These are phyloP conservation scores for Epinephelus malabaricus DNA, from an alignment of 2,797 vertebrate species.

Conservation along the genomic window DNA sequence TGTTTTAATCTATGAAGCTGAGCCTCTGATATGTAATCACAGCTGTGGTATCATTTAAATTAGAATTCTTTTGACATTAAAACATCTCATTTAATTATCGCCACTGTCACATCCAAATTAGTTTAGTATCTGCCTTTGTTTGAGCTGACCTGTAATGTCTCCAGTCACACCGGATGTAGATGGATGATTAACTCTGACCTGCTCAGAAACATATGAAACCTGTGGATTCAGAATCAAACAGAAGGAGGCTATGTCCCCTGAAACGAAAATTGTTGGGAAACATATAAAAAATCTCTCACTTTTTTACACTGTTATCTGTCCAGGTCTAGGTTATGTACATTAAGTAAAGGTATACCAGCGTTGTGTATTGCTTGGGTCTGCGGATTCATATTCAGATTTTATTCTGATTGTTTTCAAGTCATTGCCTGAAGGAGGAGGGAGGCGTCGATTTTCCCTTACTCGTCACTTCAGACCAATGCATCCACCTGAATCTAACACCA, in stretches of 20 bases:
- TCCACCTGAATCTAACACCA: too few relatives aligned
- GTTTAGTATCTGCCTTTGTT: conserved; percentile 30
- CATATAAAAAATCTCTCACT: neutral
- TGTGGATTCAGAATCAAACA: neutral
- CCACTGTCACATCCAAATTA: conserved; percentile 33
- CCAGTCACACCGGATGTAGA: conserved; percentile 3
- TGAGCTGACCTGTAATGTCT: conserved; percentile 14
- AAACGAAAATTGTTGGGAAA: neutral
- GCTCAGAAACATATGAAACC: neutral
- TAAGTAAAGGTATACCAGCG: too few relatives aligned
- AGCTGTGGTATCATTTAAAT: conserved; percentile 73
- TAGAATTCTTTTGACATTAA: conserved; percentile 65
- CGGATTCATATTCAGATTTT: too few relatives aligned
- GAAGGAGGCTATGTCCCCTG: neutral
- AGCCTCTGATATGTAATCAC: conserved; percentile 81
- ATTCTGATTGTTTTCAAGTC: too few relatives aligned
- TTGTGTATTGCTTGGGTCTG: too few relatives aligned
- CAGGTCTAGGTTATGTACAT: conserved; percentile 28
- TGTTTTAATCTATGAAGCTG: conserved; percentile 74
- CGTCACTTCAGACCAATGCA: too few relatives aligned
- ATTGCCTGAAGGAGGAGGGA: too few relatives aligned
- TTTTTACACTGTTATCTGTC: neutral
- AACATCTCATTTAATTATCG: conserved; percentile 57
- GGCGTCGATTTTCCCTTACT: too few relatives aligned
- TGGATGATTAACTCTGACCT: conserved; percentile 25